Evolutionary conservation across 2,888 invertebrate genomes (phyloP), one percentile per base, ranked within the genome.

Genomic region (Busseola fusca): DNA sequence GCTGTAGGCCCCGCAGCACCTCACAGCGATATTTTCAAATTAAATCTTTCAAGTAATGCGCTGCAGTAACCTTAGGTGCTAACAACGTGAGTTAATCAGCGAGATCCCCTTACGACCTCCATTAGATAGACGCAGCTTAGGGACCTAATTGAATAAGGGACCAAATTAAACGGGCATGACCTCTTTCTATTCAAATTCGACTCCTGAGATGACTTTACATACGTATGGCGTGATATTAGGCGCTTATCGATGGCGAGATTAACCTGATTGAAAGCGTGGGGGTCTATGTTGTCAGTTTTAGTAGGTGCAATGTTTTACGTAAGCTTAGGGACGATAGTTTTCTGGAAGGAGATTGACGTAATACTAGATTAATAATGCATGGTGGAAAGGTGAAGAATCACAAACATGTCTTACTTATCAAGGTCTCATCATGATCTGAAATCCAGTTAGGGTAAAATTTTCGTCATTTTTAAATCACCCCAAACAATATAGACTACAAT

Each of bases 171-270:
- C 90, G 89, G 87, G 90, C 90, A 91, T 92, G 92, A 93, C 94
- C 94, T 94, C 93, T 95, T 95, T 94, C 94, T 94, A 95, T 95
- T 95, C 94, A 95, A 94, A 94, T 94, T 93, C 88, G 85, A 89
- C 87, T 91, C 88, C 88, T 87, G 84, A 86, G 87, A 88, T 88
- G 87, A 89, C 89, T 89, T 89, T 87, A 86, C 89, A 87, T 89
- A 89, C 88, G 87, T 88, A 91, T 89, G 87, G 87, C 84, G 83
- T 84, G 84, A 83, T 86, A 87, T 90, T 87, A 87, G 89, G 85
- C 82, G 88, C 87, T 91, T 87, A 89, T 91, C 90, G 88, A 90
- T 88, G 84, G 80, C 74, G 69, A 90, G 91, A 91, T 92, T 91
- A 90, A 82, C 84, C 74, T 91, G 88, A 91, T 92, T 92, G 90